Evolutionary conservation across 2,888 invertebrate species (phyloP).

Genomic region (Lithophane semibrunnea): DNA sequence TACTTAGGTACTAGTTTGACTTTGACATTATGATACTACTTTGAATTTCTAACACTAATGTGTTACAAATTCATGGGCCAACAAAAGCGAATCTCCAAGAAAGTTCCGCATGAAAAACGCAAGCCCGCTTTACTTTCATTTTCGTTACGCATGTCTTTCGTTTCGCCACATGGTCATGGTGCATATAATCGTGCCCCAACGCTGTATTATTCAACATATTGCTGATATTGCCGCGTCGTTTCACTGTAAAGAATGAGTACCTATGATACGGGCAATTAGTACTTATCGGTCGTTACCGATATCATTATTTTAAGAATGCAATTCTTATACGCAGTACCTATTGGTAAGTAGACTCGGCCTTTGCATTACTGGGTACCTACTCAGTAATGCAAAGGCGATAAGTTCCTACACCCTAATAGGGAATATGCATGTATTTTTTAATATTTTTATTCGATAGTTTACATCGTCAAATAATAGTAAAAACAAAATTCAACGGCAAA

Average conservation of each 20-base stretch:
- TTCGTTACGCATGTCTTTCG: slow-evolving; percentile 34
- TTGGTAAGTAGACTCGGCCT: too few relatives aligned
- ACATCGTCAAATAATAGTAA: too few relatives aligned
- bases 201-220: slow-evolving; percentile 25
- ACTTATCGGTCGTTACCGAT: slow-evolving; percentile 28
- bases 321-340: not conserved
- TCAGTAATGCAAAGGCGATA: not conserved
- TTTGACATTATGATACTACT: not conserved
- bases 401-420: not conserved
- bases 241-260: slow-evolving; percentile 19
- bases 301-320: slow-evolving; percentile 1
- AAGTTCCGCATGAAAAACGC: slow-evolving; percentile 12
- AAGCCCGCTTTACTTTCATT: slow-evolving; percentile 33
- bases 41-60: too few relatives aligned
- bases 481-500: too few relatives aligned
- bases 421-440: too few relatives aligned
- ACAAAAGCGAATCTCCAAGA: slow-evolving; percentile 2
- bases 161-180: slow-evolving; percentile 35
- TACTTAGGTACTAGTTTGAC: not conserved
- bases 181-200: slow-evolving; percentile 38
- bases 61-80: not conserved
- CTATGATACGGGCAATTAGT: slow-evolving; percentile 38
- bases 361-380: too few relatives aligned
- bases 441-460: too few relatives aligned
- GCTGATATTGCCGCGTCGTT: slow-evolving; percentile 24